phyloP scores from a whole-genome alignment of 2,888 invertebrate species.

The Linyphia triangularis region DNA sequence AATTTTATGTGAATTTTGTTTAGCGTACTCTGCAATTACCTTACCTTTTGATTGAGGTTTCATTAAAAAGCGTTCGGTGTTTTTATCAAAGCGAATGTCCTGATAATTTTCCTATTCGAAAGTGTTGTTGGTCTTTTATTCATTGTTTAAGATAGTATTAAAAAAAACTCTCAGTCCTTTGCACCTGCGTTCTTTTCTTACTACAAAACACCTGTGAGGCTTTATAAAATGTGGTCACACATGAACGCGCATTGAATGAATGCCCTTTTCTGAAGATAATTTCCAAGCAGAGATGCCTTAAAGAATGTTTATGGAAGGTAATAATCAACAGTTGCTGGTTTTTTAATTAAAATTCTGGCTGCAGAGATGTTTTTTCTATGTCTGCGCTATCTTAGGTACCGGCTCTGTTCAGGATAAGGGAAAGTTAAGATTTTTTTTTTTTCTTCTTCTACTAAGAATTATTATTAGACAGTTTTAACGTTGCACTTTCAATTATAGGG shows the following conservation, averaged over 20 bases:
- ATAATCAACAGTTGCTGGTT: background rate
- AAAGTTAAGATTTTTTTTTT: too few relatives aligned
- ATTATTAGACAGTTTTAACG: too few relatives aligned
- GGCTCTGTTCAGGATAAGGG: background rate
- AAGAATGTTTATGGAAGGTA: background rate
- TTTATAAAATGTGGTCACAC: constrained; percentile 1
- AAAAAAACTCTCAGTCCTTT: background rate
- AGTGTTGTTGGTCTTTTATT: background rate
- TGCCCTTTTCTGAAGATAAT: background rate
- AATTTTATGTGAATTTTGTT: too few relatives aligned
- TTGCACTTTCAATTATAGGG: too few relatives aligned
- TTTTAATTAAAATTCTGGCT: background rate
- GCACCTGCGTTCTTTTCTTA: background rate
- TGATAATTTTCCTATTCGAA: background rate
- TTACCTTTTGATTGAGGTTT: too few relatives aligned
- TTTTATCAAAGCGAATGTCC: background rate
- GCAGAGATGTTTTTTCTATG: background rate
- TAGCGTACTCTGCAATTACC: too few relatives aligned
- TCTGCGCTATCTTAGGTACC: background rate
- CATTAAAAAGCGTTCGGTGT: too few relatives aligned
- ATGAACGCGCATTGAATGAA: constrained; percentile 16
- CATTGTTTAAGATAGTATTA: background rate
- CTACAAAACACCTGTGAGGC: background rate
- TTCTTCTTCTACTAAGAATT: too few relatives aligned
- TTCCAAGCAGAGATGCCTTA: background rate